Base-by-base conservation (phyloP, 2,113 vertebrate genomes). In the Takifugu flavidus region DNA sequence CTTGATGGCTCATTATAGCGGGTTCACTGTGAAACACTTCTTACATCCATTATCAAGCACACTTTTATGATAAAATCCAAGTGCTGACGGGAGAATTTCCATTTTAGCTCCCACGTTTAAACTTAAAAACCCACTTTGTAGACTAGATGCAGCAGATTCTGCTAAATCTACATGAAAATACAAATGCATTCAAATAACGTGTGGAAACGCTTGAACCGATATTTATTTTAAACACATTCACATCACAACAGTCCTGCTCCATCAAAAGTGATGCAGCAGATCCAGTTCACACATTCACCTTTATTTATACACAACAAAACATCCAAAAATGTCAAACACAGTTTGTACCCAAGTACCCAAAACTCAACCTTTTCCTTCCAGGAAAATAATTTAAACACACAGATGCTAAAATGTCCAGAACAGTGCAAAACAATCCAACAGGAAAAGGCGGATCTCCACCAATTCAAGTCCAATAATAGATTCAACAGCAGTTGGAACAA, bases 161-260 rank as follows among this genome's bases (percentile, higher is more conserved):
- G 34, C 11, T 39, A 11, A 39, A 39, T 39, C 34, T 39, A 1
- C 34, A 39, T 10, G 34, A 43, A 13, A 43, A 2, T 13, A 43
- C 1, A 43, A 43, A 43, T 13, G 6, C 42, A 43, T 8, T 2
- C 6, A 43, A 8, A 13, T 13, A 43, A 74, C 65, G 44, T 47
- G 56, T 42, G 25, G 49, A 44, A 59, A 64, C 49, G 51, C 59
- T 51, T 47, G 31, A 56, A 69, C 43, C 49, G 57, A 63, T 52
- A 54, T 87, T 88, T 85, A 86, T 87, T 89, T 74, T 74, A 63
- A 80, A 66, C 46, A 78, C 79, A 82, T 78, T 84, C 75, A 84
- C 80, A 75, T 79, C 62, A 82, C 75, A 73, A 49, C 69, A 72
- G 43, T 44, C 39, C 56, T 62, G 66, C 70, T 70, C 70, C 74